A percentile compares a stretch with the other conserved stretches of the same genome.
Conservation (phyloP, 2,888 invertebrate genomes). For the Eristalis tenax region DNA sequence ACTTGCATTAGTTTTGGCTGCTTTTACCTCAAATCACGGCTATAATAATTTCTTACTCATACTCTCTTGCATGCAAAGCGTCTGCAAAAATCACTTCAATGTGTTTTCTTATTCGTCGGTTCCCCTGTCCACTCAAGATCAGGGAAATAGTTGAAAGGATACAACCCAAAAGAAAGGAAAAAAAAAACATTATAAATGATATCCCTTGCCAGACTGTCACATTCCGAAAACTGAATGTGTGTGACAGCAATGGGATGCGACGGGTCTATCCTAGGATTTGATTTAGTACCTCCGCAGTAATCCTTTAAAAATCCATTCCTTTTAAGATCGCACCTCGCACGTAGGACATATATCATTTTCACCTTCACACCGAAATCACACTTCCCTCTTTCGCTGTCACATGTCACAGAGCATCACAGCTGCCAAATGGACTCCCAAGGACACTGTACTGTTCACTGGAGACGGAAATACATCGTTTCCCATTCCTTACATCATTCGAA, state of each 20-base stretch:
- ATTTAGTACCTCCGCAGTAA: not conserved
- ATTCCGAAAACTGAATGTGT: not conserved
- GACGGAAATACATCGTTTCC: slow-evolving; percentile 6
- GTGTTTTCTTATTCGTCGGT: not conserved
- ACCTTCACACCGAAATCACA: not conserved
- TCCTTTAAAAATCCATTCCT: not conserved
- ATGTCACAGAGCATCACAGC: not conserved
- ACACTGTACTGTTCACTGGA: not conserved
- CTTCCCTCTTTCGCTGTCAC: not conserved
- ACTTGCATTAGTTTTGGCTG: no score
- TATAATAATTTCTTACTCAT: not conserved
- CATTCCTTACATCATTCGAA: slow-evolving; percentile 17
- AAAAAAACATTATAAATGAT: not conserved
- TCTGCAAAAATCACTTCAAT: not conserved
- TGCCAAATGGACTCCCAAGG: not conserved
- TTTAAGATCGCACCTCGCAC: not conserved
- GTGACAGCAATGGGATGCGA: not conserved
- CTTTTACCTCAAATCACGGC: not conserved
- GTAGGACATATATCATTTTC: not conserved
- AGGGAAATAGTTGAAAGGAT: no score
- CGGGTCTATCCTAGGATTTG: not conserved
- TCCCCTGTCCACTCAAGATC: not conserved
- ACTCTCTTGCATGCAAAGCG: not conserved
- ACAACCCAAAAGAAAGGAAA: not conserved
- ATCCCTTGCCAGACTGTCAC: not conserved